Conservation (phyloP, 2,888 invertebrate species). For the Strigamia crassipes region DNA sequence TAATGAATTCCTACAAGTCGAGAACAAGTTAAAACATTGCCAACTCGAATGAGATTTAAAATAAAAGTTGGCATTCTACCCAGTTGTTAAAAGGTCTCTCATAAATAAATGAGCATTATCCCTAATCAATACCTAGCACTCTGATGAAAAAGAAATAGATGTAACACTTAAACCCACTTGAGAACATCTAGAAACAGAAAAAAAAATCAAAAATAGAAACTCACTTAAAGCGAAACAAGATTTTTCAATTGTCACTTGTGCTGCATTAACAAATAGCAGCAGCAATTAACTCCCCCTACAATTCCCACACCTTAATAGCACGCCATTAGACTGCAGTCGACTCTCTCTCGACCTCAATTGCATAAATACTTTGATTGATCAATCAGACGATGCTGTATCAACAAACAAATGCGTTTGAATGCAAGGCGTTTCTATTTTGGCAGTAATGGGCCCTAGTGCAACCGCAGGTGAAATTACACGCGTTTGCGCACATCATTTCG, state of each 20-base stretch:
- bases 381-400: background rate
- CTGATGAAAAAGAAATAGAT: background rate
- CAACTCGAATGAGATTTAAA: background rate
- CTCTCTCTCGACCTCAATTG: too few species aligned
- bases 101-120: conserved; percentile 7
- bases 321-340: background rate
- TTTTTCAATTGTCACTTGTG: background rate
- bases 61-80: conserved; percentile 1
- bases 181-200: background rate
- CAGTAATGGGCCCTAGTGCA: too few species aligned
- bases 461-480: too few species aligned
- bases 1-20: background rate
- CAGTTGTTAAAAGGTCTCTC: conserved; percentile 6
- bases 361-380: too few species aligned
- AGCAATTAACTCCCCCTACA: background rate
- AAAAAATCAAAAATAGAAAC: background rate
- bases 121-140: background rate
- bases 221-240: background rate
- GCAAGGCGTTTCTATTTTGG: too few species aligned
- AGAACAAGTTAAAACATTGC: background rate
- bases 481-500: too few species aligned
- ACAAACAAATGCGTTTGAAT: too few species aligned
- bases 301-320: background rate
- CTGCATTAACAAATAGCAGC: background rate
- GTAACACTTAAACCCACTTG: background rate